Evolutionary conservation across 2,797 vertebrate genomes (phyloP), one percentile per base, ranked within the genome.

Genomic region (Mionectes olivaceus): DNA sequence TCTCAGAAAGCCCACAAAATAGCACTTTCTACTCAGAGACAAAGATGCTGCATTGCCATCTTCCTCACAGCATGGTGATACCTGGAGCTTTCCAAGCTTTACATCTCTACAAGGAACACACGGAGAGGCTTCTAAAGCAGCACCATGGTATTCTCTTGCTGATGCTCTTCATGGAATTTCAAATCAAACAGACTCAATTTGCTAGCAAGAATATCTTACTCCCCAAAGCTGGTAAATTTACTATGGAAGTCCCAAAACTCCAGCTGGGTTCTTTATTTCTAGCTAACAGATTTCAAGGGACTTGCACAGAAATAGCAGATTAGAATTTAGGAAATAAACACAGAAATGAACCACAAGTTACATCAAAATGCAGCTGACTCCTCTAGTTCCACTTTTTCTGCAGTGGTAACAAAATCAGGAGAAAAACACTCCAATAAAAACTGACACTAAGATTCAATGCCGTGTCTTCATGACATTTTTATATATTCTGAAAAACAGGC

Each of bases 121-220:
- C 37, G 19, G 44, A 89, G 37, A 74, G 9, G 10, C 52, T 82
- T 83, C 64, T 68, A 43, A 93, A 93, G 57, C 33, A 85, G 56
- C 8, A 61, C 33, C 25, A 28, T 4, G 22, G n/a, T 60, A 78
- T 86, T 77, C 87, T 75, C 78, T 47, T 60, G 37, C 39, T 77
- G 43, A 61, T 70, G 44, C 8, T 83, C 68, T 75, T 88, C 55
- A 63, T 2, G 9, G 76, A 93, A 85, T 80, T 92, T 77, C 67
- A 93, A 93, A 83, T 86, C 79, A 91, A 94, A 93, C 43, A 86
- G 77, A 52, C 44, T 73, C 47, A 82, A 52, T 88, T 88, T 91
- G 47, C 82, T 83, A 73, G 69, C 83, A 91, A 35, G 33, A 86
- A 6, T 59, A 83, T 69, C 69, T 78, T 85, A 47, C 32, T 91